Base-by-base conservation (phyloP, 2,888 invertebrate genomes). In the Argyresthia albistria region DNA sequence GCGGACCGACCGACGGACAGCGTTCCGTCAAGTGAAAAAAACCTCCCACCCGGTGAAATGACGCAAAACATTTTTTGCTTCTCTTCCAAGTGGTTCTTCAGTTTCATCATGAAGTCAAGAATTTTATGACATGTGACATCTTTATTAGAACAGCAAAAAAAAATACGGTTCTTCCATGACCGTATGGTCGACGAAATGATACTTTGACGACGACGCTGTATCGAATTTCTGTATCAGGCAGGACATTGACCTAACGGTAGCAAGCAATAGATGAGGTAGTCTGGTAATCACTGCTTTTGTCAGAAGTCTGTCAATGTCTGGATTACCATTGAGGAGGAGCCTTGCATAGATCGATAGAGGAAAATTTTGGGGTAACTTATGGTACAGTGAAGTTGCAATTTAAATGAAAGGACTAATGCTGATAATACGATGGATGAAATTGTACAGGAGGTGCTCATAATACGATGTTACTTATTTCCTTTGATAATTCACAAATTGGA, bases 11-110 rank as follows among this genome's bases (percentile, higher is more conserved):
- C 63, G 74, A 61, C 69, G 70, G 71, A 70, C 73, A 70, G 67
- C 69, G 76, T 77, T 80, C 77, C 72, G 73, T 77, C 77, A 76
- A 78, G 73, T 75, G 72, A 76, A 80, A 78, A 79, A 72, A 66
- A 64, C 25, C 69, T 70, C 69, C 70, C 70, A 70, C 69, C 70
- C 64, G 67, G 74, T 66, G 70, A 75, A 78, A 70, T 80, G 78
- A 80, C 77, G 80, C 75, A 75, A 73, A 75, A 65, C 57, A 65
- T 56, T 78, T 80, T 80, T 81, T 79, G 73, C 72, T 60, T 60
- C 58, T 59, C 61, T 60, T 66, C 67, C 66, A 65, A 73, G 69
- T 66, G 63, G 60, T 67, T 66, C 63, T 65, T 66, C 64, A 70
- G 69, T 73, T 69, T 72, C 66, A 68, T 70, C 66, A 73, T 73